A percentile compares a stretch with the other conserved stretches of the same genome.
Conservation (phyloP, 2,113 vertebrate species). For the Lates calcarifer region DNA sequence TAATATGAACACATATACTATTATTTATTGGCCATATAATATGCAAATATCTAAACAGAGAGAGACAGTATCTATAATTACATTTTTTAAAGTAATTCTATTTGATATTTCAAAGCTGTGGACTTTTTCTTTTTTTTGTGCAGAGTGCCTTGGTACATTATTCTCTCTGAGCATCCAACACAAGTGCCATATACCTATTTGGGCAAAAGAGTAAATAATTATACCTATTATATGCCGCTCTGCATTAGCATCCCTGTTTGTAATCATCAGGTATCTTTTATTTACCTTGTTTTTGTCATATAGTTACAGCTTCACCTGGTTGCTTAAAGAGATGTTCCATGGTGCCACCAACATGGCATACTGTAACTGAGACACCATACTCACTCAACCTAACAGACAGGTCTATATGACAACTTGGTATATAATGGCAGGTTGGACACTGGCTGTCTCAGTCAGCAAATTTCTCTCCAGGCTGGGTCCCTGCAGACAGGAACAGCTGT, state of each 20-base stretch:
- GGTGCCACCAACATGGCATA: not conserved
- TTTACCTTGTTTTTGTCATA: not conserved
- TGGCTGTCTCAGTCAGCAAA: slow-evolving; percentile 6
- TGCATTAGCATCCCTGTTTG: not conserved
- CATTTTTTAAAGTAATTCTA: not conserved
- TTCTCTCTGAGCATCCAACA: not conserved
- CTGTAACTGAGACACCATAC: not conserved
- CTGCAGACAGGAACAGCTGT: slow-evolving; percentile 60
- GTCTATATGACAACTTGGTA: slow-evolving; percentile 13
- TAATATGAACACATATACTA: not conserved
- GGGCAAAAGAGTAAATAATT: not conserved
- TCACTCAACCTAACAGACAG: slow-evolving; percentile 1
- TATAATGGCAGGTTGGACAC: not conserved
- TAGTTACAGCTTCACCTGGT: not conserved
- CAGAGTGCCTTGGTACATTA: not conserved
- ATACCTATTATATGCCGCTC: not conserved
- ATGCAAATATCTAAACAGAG: not conserved
- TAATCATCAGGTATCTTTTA: not conserved
- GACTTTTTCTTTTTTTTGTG: not conserved
- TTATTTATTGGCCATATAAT: not conserved
- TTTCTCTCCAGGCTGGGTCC: slow-evolving; percentile 38
- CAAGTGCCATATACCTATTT: not conserved
- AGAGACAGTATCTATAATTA: not conserved
- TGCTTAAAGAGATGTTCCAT: not conserved
- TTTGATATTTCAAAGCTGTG: not conserved